Conservation (phyloP, 2,113 vertebrate genomes). For the Chaetops frenatus region DNA sequence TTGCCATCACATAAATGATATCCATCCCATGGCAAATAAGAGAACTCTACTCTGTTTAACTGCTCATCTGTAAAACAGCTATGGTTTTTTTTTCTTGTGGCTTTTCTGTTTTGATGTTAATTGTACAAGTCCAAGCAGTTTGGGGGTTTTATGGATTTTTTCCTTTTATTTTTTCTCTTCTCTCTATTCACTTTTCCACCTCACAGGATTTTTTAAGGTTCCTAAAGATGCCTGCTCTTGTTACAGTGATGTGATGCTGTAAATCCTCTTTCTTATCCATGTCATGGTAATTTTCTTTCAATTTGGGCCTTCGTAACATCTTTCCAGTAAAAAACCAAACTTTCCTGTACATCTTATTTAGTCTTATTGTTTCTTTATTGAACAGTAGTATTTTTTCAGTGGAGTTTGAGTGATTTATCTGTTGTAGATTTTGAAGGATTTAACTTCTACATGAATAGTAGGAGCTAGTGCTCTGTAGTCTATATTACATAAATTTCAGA, state of each 20-base stretch:
- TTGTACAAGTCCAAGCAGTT: rapidly evolving
- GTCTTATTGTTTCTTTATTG: not conserved
- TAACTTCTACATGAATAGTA: not conserved
- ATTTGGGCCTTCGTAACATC: not conserved
- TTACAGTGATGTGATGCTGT: not conserved
- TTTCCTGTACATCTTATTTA: not conserved
- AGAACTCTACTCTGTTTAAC: not conserved
- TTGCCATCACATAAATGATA: not conserved
- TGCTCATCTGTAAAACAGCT: not conserved
- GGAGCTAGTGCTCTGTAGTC: not conserved
- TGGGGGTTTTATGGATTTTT: rapidly evolving
- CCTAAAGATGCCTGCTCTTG: not conserved
- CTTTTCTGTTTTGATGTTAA: not conserved
- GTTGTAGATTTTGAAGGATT: not conserved
- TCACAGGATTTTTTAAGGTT: not conserved
- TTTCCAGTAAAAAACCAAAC: not conserved
- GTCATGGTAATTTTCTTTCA: not conserved
- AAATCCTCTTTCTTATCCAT: not conserved
- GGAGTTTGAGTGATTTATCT: not conserved
- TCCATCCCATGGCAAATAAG: not conserved
- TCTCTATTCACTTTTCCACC: not conserved
- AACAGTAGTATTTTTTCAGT: not conserved
- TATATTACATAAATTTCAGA: not conserved
- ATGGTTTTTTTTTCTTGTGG: not conserved
- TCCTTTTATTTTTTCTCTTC: not conserved